Conservation (phyloP, 2,888 invertebrate genomes). For the Scotopteryx bipunctaria region DNA sequence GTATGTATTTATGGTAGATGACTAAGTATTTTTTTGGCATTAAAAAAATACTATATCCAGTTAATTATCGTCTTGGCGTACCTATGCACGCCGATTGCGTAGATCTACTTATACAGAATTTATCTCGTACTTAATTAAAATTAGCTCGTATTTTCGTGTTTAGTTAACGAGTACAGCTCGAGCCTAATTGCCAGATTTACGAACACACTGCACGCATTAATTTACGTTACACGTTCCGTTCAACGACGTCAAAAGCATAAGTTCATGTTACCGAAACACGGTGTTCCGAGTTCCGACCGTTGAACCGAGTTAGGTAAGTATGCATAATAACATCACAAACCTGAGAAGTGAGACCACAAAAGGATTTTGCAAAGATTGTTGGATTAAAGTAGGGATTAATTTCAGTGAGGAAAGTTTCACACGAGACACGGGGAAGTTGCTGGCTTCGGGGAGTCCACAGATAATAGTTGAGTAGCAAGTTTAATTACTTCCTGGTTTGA, state of each 20-base stretch:
- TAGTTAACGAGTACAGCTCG: slow-evolving; percentile 41
- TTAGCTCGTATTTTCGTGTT: slow-evolving; percentile 48
- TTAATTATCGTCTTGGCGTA: not conserved
- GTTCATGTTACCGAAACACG: slow-evolving; percentile 26
- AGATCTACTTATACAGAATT: slow-evolving; percentile 33
- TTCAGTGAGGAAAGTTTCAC: slow-evolving; percentile 67
- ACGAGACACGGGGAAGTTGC: slow-evolving; percentile 65
- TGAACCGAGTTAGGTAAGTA: slow-evolving; percentile 25
- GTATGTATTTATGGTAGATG: no score
- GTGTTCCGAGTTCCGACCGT: no score
- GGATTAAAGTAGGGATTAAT: slow-evolving; percentile 63
- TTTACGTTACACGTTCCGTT: slow-evolving; percentile 36
- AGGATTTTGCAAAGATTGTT: slow-evolving; percentile 60
- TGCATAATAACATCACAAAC: slow-evolving; percentile 35
- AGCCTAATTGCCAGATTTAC: slow-evolving; percentile 42
- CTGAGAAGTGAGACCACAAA: slow-evolving; percentile 42
- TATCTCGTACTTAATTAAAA: slow-evolving; percentile 51
- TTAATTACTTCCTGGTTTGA: slow-evolving; percentile 76
- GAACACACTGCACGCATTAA: slow-evolving; percentile 36
- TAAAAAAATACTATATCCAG: not conserved
- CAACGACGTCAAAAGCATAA: slow-evolving; percentile 31
- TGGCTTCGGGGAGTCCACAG: slow-evolving; percentile 64
- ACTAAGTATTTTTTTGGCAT: no score
- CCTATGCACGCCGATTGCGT: not conserved
- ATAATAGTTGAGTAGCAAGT: slow-evolving; percentile 77